phyloP scores from a whole-genome alignment of 2,888 invertebrate species.

The Tipula vernalis region DNA sequence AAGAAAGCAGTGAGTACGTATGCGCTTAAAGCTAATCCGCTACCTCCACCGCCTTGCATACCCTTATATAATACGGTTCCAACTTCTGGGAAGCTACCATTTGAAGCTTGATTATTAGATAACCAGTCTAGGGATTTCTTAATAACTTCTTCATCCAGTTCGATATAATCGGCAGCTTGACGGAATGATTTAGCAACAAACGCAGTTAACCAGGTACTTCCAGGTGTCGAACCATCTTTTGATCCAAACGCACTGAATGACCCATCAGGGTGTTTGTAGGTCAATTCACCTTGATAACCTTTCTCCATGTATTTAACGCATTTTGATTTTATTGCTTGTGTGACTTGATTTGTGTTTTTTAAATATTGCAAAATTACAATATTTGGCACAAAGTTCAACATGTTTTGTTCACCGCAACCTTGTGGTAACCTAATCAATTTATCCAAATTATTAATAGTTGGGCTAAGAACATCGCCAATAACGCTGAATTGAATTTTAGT shows the following conservation, averaged over 20 bases:
- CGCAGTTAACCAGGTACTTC: conserved; percentile 73
- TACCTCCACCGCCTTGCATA: conserved; percentile 59
- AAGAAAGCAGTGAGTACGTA: conserved; percentile 63
- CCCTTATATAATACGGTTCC: conserved; percentile 55
- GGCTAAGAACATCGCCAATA: conserved; percentile 62
- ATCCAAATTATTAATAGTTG: conserved; percentile 63
- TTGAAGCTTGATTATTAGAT: conserved; percentile 49
- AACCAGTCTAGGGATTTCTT: conserved; percentile 59
- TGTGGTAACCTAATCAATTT: conserved; percentile 63
- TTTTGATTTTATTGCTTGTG: conserved; percentile 49
- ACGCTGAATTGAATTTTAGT: conserved; percentile 59
- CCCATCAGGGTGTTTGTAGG: conserved; percentile 59
- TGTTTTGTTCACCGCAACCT: conserved; percentile 61
- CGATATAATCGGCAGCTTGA: conserved; percentile 56
- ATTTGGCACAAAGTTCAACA: conserved; percentile 54
- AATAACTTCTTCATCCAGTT: conserved; percentile 55
- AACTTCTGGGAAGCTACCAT: conserved; percentile 71
- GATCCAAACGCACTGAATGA: conserved; percentile 71
- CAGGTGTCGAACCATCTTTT: conserved; percentile 27
- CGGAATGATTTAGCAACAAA: conserved; percentile 70
- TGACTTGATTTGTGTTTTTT: conserved; percentile 51
- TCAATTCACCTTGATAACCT: conserved; percentile 70
- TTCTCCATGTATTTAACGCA: conserved; percentile 35
- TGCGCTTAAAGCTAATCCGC: conserved; percentile 64
- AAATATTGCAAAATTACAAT: conserved; percentile 54